phyloP scores from a whole-genome alignment of 2,797 vertebrate genomes.

The Buceros bicornis region DNA sequence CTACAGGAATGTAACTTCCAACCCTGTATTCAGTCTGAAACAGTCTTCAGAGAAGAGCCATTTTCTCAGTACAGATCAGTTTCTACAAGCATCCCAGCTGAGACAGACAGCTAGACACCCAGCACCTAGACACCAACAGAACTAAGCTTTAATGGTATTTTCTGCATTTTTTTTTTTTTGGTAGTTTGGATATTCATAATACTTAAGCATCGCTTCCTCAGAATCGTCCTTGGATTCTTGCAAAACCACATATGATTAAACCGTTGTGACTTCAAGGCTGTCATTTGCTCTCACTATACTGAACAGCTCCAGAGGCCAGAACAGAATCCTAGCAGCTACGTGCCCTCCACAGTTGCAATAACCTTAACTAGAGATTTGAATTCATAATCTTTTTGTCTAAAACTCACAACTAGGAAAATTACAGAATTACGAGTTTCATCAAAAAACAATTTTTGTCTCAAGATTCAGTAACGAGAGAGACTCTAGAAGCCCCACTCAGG shows the following conservation, averaged over 20 bases:
- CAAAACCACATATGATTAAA: background rate
- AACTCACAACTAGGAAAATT: background rate
- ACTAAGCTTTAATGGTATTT: background rate
- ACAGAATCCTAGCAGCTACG: accelerated
- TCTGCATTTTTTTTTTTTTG: background rate
- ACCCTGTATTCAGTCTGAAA: background rate
- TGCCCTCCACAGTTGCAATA: background rate
- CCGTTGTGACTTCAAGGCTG: background rate
- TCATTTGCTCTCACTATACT: background rate
- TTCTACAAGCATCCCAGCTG: background rate
- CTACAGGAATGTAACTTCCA: background rate
- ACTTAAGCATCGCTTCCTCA: background rate
- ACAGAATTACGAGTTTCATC: background rate
- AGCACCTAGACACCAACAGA: background rate
- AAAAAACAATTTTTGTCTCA: background rate
- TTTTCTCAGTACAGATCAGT: background rate
- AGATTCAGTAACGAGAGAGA: background rate
- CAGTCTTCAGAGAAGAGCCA: background rate
- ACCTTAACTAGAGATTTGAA: background rate
- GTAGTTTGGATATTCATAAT: background rate
- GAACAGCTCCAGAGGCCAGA: background rate
- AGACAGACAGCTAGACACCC: background rate
- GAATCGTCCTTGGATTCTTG: background rate
- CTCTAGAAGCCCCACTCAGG: background rate
- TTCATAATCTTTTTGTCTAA: background rate